These are phyloP conservation scores for Brachyptera risi DNA, from an alignment of 2,888 invertebrate genomes.

Conservation along the genomic window DNA sequence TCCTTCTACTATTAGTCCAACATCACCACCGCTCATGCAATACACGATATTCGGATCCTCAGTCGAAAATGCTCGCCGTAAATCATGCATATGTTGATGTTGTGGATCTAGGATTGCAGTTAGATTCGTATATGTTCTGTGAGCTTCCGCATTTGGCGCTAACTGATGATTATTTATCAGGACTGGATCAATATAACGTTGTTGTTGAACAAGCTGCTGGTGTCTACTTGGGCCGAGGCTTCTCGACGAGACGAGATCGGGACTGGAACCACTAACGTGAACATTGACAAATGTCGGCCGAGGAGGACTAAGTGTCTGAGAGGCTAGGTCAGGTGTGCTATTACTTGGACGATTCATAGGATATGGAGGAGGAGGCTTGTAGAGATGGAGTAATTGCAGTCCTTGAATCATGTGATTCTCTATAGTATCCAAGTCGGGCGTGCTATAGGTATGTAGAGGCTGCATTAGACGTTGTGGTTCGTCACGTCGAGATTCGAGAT, in stretches of 20 bases:
- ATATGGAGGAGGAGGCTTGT: constrained; percentile 83
- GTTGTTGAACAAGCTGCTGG: constrained; percentile 26
- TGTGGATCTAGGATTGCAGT: constrained; percentile 49
- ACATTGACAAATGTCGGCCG: constrained; percentile 35
- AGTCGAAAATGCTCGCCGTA: constrained; percentile 33
- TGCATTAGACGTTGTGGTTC: constrained; percentile 24
- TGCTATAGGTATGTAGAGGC: constrained; percentile 38
- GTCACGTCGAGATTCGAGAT: constrained; percentile 24
- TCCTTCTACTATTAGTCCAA: constrained; percentile 26
- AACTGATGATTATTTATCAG: constrained; percentile 13
- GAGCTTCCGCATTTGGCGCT: constrained; percentile 49
- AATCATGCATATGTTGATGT: constrained; percentile 35
- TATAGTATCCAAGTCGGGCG: constrained; percentile 38
- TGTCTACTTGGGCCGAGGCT: constrained; percentile 48
- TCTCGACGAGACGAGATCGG: constrained; percentile 70
- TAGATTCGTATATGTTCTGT: constrained; percentile 70
- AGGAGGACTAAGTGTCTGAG: constrained; percentile 32
- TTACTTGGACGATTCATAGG: constrained; percentile 71
- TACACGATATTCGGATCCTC: constrained; percentile 36
- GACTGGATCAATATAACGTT: constrained; percentile 20
- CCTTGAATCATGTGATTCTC: constrained; percentile 43
- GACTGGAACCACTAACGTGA: constrained; percentile 60
- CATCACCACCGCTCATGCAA: constrained; percentile 35
- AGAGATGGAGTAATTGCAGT: constrained; percentile 60
- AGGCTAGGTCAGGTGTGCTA: constrained; percentile 78